Base-by-base conservation (phyloP, 2,113 vertebrate genomes). In the Callopanchax toddi region DNA sequence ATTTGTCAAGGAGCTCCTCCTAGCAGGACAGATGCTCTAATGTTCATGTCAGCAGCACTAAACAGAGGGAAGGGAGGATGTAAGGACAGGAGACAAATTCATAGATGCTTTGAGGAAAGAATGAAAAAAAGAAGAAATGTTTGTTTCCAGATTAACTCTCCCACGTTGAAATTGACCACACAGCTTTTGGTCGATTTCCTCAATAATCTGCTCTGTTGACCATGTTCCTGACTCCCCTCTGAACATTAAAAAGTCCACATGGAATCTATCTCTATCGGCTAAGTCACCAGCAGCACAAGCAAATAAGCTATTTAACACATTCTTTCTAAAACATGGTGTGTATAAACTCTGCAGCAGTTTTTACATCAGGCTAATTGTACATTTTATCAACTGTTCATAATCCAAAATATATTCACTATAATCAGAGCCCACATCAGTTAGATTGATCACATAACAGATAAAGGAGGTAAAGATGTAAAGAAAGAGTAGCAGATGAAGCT, bases 181-280 rank as follows among this genome's bases (percentile, higher is more conserved):
- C 73, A 65, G 63, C 59, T 67, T 69, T 65, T 1, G 54, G 77
- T 83, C 59, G 64, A 82, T 84, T 61, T 58, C 59, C 69, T 84
- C 71, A 85, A 87, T 85, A 82, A 89, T 85, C 63, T 70, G 84
- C 79, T 84, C 78, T 56, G 84, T 55, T 74, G 71, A 68, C 49
- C 48, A 26, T 84, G 70, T 76, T 83, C 72, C 74, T 61, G 52
- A 58, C 53, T 82, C 69, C 52, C 48, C 43, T 52, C 70, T 58
- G 60, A 71, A 80, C 79, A 79, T 78, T 82, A 79, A 58, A 12
- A 65, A 69, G 76, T 86, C 65, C 79, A 69, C 55, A 68, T 50
- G 74, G 74, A 71, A 83, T 86, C 80, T 70, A 78, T 87, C 78
- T 71, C 20, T 22, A 85, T 86, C 80, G 88, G 85, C 87, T 83